These are phyloP conservation scores for Odontothrips loti DNA, from an alignment of 2,888 invertebrate species.

Conservation along the genomic window DNA sequence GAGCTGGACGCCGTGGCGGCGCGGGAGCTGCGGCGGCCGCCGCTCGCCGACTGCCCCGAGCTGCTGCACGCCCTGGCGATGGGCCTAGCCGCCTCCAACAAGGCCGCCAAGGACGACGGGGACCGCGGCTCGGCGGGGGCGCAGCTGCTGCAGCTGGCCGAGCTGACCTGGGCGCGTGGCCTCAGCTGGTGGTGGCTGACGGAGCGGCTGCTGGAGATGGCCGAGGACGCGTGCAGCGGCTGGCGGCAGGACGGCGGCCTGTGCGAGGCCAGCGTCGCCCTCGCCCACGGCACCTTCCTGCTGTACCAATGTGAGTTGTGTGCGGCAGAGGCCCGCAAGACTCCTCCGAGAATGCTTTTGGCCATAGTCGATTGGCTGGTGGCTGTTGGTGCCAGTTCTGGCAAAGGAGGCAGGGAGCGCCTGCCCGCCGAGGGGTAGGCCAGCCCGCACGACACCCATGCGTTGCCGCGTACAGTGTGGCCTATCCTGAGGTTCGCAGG, in stretches of 20 bases:
- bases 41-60: background rate
- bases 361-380: too few relatives aligned
- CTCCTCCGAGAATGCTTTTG: too few relatives aligned
- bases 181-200: conserved; percentile 16
- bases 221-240: background rate
- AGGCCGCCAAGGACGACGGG: background rate
- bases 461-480: background rate
- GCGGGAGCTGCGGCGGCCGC: conserved; percentile 1
- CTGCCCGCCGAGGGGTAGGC: background rate
- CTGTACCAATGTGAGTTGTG: background rate
- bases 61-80: conserved; percentile 9
- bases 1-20: background rate
- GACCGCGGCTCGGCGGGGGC: background rate
- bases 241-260: background rate
- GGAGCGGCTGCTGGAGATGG: background rate
- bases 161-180: background rate
- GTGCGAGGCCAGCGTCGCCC: conserved; percentile 12
- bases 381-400: too few relatives aligned
- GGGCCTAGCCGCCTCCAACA: background rate
- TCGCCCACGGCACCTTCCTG: conserved; percentile 9
- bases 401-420: background rate
- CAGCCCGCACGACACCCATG: background rate
- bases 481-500: background rate
- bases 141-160: conserved; percentile 4
- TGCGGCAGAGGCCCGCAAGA: background rate